Percentiles rank a stretch among this genome's conserved stretches.
Evolutionary conservation across 2,888 invertebrate species (phyloP).

Genomic region (Amphimallon solstitiale): DNA sequence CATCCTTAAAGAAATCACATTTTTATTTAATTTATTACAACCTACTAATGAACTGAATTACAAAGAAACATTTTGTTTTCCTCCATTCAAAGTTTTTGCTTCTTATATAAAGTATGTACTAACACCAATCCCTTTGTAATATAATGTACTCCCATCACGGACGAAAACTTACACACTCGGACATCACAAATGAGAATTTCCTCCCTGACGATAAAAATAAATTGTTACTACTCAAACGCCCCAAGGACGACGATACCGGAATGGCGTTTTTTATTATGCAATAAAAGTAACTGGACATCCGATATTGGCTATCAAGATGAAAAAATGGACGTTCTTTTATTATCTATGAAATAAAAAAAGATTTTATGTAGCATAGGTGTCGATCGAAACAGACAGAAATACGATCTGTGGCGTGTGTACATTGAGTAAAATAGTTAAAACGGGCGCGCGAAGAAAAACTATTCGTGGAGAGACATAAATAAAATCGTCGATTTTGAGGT

Average conservation of each 20-base stretch:
- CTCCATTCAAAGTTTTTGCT: too few species aligned
- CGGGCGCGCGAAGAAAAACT: conserved; percentile 8
- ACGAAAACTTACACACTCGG: neutral
- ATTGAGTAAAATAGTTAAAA: conserved; percentile 5
- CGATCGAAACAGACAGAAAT: conserved; percentile 31
- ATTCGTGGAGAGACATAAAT: conserved; percentile 12
- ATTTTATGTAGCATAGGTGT: conserved; percentile 30
- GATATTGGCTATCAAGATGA: conserved; percentile 37
- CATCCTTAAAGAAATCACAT: too few species aligned
- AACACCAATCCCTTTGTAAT: too few species aligned
- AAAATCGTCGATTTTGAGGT: conserved; percentile 15
- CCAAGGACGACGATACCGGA: conserved; percentile 3
- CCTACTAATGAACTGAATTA: too few species aligned
- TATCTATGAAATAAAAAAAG: conserved; percentile 38
- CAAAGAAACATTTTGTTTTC: too few species aligned
- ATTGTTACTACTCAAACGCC: conserved; percentile 16
- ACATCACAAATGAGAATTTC: conserved; percentile 1
- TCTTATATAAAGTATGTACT: too few species aligned
- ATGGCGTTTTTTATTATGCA: conserved; percentile 35
- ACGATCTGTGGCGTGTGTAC: conserved; percentile 25
- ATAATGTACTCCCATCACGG: neutral
- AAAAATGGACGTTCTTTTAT: conserved; percentile 40
- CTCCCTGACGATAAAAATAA: conserved; percentile 24
- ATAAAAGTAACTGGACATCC: conserved; percentile 41
- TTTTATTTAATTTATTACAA: too few species aligned